Percentiles rank a stretch among this genome's conserved stretches.
Conservation (phyloP, 2,113 vertebrate species). For the Garra rufa region DNA sequence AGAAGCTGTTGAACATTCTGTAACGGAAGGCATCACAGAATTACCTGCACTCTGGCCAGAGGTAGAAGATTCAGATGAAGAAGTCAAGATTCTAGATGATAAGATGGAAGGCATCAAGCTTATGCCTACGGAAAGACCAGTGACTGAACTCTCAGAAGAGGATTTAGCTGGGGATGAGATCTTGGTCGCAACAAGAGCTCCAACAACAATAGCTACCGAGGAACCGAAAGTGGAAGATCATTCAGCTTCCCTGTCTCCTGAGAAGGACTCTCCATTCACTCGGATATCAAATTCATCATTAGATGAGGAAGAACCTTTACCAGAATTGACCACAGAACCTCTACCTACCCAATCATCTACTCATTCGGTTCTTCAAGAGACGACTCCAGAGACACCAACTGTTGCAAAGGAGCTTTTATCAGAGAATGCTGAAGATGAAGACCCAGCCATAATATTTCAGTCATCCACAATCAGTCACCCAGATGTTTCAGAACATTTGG, state of each 20-base stretch:
- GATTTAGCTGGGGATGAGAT: slow-evolving; percentile 70
- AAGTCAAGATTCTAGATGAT: slow-evolving; percentile 69
- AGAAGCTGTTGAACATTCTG: not conserved
- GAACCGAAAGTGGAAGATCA: slow-evolving; percentile 27
- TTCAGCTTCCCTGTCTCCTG: slow-evolving; percentile 57
- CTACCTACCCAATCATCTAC: slow-evolving; percentile 10
- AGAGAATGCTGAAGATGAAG: slow-evolving; percentile 13
- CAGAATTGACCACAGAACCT: slow-evolving; percentile 37
- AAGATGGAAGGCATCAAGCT: slow-evolving; percentile 6
- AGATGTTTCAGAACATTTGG: slow-evolving; percentile 16
- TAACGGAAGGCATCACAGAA: slow-evolving; percentile 26
- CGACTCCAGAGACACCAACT: slow-evolving; percentile 7
- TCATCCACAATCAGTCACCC: not conserved
- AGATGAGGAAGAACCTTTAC: slow-evolving; percentile 58
- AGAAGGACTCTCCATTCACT: slow-evolving; percentile 75
- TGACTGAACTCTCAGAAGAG: slow-evolving; percentile 28
- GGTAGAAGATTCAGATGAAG: not conserved
- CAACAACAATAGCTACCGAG: not conserved
- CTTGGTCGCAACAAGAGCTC: slow-evolving; percentile 53
- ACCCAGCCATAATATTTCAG: slow-evolving; percentile 15
- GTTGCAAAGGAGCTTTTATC: slow-evolving; percentile 16
- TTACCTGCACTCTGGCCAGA: slow-evolving; percentile 39
- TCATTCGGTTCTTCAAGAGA: not conserved
- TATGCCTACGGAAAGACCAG: not conserved
- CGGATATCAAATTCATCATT: slow-evolving; percentile 65